These are phyloP conservation scores for Chiloscyllium punctatum DNA, from an alignment of 2,797 vertebrate species.

Conservation along the genomic window DNA sequence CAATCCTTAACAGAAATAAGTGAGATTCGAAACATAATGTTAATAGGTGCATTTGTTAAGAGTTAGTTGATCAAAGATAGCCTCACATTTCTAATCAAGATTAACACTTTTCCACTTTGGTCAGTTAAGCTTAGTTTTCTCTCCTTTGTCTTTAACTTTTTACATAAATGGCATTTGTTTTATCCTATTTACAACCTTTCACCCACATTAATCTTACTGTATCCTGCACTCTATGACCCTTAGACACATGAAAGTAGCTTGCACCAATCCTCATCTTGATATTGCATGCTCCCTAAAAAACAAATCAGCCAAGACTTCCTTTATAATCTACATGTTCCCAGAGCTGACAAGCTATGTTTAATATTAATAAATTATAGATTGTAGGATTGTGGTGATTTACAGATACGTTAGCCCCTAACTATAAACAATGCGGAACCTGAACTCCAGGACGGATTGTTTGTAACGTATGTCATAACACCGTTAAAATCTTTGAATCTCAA, in stretches of 20 bases:
- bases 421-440: background rate
- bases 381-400: background rate
- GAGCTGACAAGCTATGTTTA: background rate
- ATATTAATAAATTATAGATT: background rate
- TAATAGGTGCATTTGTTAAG: background rate
- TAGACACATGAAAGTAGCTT: background rate
- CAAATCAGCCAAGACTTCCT: background rate
- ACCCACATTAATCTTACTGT: background rate
- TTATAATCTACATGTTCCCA: background rate
- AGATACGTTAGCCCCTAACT: background rate
- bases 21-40: background rate
- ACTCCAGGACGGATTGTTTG: background rate
- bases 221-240: background rate
- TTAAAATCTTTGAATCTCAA: background rate
- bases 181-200: background rate
- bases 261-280: too few relatives aligned
- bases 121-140: background rate
- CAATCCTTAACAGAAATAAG: background rate
- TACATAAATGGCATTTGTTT: background rate
- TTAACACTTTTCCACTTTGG: background rate
- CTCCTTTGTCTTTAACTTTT: background rate
- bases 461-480: background rate
- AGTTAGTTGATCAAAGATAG: background rate
- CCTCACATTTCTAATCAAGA: background rate
- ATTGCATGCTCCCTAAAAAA: background rate